Percentiles rank a stretch among this genome's conserved stretches.
These are phyloP conservation scores for Ochropleura leucogaster DNA, from an alignment of 2,888 invertebrate species.

Conservation along the genomic window DNA sequence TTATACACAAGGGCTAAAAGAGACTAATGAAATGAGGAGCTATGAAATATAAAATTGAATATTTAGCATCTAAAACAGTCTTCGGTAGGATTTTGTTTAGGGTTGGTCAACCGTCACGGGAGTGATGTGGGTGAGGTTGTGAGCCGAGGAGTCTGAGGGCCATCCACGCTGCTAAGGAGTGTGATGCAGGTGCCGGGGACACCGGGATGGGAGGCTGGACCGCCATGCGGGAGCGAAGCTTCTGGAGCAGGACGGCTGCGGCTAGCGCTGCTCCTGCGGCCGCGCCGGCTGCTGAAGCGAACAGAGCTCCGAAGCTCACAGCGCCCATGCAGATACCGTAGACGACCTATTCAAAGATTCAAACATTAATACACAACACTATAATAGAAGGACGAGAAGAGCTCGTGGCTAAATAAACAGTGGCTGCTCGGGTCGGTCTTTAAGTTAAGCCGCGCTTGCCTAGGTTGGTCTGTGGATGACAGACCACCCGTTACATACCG, in stretches of 20 bases:
- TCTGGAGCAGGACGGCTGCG: conserved; percentile 95
- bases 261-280: conserved; percentile 96
- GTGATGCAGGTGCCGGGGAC: conserved; percentile 90
- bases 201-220: conserved; percentile 86
- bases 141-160: conserved; percentile 92
- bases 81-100: conserved; percentile 65
- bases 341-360: conserved; percentile 90
- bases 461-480: too few species aligned
- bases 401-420: too few species aligned
- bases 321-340: conserved; percentile 98
- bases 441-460: too few species aligned
- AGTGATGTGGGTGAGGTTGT: conserved; percentile 80
- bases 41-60: conserved; percentile 48
- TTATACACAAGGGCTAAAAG: conserved; percentile 50
- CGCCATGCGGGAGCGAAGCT: conserved; percentile 94
- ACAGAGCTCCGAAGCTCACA: conserved; percentile 96
- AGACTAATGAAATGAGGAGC: conserved; percentile 45
- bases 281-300: conserved; percentile 96
- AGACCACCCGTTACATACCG: too few species aligned
- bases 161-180: conserved; percentile 94
- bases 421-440: too few species aligned
- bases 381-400: too few species aligned
- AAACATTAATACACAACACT: neutral
- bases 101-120: conserved; percentile 79
- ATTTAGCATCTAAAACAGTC: conserved; percentile 73